A percentile compares a stretch with the other conserved stretches of the same genome.
phyloP scores from a whole-genome alignment of 2,888 invertebrate genomes.

The Cheilosia impressa region DNA sequence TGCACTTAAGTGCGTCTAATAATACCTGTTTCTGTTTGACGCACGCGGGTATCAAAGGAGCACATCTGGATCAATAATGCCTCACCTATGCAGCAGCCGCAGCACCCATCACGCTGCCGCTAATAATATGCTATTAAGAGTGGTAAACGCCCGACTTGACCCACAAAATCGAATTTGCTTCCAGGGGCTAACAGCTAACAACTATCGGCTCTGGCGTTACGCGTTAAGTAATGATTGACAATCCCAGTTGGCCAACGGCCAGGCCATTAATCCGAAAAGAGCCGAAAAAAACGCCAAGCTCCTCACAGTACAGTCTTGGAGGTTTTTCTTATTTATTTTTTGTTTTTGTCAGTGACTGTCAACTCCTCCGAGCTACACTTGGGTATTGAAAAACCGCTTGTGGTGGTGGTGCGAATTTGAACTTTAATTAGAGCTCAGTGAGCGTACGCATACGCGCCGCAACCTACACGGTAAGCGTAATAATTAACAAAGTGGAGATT shows the following conservation, averaged over 20 bases:
- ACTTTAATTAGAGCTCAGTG: constrained; percentile 63
- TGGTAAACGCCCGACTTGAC: constrained; percentile 70
- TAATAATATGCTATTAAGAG: constrained; percentile 66
- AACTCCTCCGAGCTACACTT: constrained; percentile 72
- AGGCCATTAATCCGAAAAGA: constrained; percentile 61
- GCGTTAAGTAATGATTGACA: constrained; percentile 69
- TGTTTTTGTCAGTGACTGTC: constrained; percentile 41
- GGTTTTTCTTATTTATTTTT: neutral
- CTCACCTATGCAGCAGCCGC: constrained; percentile 15
- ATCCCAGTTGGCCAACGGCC: constrained; percentile 67
- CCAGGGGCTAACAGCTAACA: constrained; percentile 54
- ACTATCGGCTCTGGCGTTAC: constrained; percentile 45
- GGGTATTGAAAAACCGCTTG: constrained; percentile 48
- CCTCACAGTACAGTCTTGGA: constrained; percentile 20
- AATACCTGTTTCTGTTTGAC: constrained; percentile 57
- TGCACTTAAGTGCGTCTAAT: constrained; percentile 32
- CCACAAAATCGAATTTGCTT: constrained; percentile 68
- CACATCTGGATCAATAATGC: constrained; percentile 54
- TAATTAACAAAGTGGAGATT: constrained; percentile 72
- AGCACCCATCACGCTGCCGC: constrained; percentile 48
- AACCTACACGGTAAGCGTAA: constrained; percentile 50
- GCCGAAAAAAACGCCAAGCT: constrained; percentile 36
- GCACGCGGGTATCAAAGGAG: neutral
- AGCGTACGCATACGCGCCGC: constrained; percentile 44
- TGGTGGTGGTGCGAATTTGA: constrained; percentile 41